Evolutionary conservation across 2,113 vertebrate genomes (phyloP).

Genomic region (Myiozetetes cayanensis): DNA sequence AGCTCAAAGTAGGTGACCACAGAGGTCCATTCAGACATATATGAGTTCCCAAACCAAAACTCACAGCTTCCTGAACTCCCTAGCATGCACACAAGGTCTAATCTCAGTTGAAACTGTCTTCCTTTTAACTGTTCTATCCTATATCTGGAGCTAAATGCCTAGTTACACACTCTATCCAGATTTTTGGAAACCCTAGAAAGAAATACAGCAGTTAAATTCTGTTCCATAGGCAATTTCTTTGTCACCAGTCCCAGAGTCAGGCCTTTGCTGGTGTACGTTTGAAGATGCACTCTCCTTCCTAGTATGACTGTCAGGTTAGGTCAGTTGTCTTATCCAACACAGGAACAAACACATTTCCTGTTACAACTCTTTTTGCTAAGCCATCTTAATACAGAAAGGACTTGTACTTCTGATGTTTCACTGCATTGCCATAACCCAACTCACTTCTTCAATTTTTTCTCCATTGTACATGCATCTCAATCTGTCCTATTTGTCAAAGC

Average conservation of each 20-base stretch:
- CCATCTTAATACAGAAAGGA: neutral
- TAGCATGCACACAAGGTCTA: neutral
- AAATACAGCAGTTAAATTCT: neutral
- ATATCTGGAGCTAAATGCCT: neutral
- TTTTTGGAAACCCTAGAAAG: neutral
- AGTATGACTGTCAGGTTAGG: neutral
- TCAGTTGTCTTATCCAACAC: neutral
- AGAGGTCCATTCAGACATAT: neutral
- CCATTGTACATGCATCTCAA: neutral
- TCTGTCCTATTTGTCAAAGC: neutral
- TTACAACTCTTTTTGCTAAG: neutral
- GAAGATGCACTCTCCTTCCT: neutral
- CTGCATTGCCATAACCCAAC: neutral
- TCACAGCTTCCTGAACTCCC: neutral
- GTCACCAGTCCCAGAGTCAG: neutral
- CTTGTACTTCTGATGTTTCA: neutral
- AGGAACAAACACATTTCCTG: neutral
- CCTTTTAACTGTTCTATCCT: neutral
- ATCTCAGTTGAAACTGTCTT: neutral
- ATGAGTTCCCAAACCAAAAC: neutral
- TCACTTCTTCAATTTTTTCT: neutral
- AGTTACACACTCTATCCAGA: neutral
- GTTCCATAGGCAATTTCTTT: neutral
- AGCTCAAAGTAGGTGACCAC: neutral
- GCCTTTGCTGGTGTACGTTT: neutral